A percentile compares a stretch with the other conserved stretches of the same genome.
These are phyloP conservation scores for Anguilla obscura DNA, from an alignment of 2,797 vertebrate species.

Conservation along the genomic window DNA sequence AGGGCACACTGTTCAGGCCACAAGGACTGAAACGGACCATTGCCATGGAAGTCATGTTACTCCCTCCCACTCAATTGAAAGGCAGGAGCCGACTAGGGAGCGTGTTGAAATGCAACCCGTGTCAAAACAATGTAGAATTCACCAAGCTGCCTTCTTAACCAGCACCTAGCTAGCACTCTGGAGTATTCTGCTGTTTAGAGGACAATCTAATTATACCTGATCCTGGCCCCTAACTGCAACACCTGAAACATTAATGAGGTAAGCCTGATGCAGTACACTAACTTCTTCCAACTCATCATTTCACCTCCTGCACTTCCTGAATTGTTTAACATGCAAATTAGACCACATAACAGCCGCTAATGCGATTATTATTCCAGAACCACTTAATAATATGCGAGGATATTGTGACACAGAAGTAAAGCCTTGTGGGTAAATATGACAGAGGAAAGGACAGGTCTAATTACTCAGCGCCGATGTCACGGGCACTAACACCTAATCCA, in stretches of 20 bases:
- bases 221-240: conserved; percentile 50
- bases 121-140: conserved; percentile 8
- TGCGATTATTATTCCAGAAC: conserved; percentile 35
- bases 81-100: background rate
- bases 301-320: conserved; percentile 41
- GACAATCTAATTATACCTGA: conserved; percentile 57
- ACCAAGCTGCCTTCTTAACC: background rate
- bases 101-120: background rate
- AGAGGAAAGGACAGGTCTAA: background rate
- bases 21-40: background rate
- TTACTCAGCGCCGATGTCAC: background rate
- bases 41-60: background rate
- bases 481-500: background rate
- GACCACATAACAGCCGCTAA: conserved; percentile 37
- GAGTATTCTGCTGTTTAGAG: conserved; percentile 46
- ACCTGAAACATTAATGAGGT: conserved; percentile 57
- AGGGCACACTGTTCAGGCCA: background rate
- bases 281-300: conserved; percentile 54
- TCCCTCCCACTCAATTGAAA: background rate
- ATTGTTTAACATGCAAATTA: conserved; percentile 46
- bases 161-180: conserved; percentile 35
- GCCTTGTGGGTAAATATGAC: conserved; percentile 24
- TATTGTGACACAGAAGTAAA: conserved; percentile 14
- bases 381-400: conserved; percentile 18
- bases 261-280: conserved; percentile 45